Percentiles rank a stretch among this genome's conserved stretches.
Evolutionary conservation across 2,113 vertebrate species (phyloP).

Genomic region (Periophthalmus modestus): DNA sequence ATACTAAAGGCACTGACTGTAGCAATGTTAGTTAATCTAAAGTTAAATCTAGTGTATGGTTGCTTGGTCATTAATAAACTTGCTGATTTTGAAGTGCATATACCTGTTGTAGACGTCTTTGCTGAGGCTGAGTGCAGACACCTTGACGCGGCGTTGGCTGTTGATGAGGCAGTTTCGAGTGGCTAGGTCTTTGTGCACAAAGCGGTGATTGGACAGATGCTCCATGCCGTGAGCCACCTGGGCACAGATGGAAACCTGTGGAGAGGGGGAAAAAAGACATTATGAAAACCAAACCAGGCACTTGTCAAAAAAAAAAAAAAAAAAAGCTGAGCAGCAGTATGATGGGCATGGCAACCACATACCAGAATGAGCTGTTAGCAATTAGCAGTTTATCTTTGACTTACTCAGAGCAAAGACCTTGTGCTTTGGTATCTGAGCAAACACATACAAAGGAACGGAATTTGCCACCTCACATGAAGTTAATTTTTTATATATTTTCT

Average conservation of each 20-base stretch:
- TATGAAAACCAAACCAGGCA: background rate
- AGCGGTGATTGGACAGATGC: conserved; percentile 91
- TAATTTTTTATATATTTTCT: too few species aligned
- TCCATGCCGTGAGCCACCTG: conserved; percentile 98
- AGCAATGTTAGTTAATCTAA: too few species aligned
- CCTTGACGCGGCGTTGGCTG: conserved; percentile 89
- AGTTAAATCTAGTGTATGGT: too few species aligned
- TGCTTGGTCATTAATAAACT: too few species aligned
- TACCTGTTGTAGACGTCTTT: conserved; percentile 98
- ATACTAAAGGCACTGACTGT: too few species aligned
- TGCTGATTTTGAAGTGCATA: background rate
- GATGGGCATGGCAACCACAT: background rate
- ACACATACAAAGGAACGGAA: too few species aligned
- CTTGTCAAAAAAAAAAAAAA: too few species aligned
- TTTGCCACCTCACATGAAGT: too few species aligned
- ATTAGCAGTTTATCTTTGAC: background rate
- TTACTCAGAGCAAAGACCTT: background rate
- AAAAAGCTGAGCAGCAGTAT: background rate
- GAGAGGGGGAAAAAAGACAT: background rate
- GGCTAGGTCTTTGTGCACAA: conserved; percentile 94
- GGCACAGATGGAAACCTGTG: conserved; percentile 88
- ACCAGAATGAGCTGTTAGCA: background rate
- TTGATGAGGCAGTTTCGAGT: conserved; percentile 94
- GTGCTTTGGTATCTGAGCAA: background rate
- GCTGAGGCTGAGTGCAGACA: conserved; percentile 92